A percentile compares a stretch with the other conserved stretches of the same genome.
Evolutionary conservation across 2,113 vertebrate genomes (phyloP).

Genomic region (Myrmecobius fasciatus): DNA sequence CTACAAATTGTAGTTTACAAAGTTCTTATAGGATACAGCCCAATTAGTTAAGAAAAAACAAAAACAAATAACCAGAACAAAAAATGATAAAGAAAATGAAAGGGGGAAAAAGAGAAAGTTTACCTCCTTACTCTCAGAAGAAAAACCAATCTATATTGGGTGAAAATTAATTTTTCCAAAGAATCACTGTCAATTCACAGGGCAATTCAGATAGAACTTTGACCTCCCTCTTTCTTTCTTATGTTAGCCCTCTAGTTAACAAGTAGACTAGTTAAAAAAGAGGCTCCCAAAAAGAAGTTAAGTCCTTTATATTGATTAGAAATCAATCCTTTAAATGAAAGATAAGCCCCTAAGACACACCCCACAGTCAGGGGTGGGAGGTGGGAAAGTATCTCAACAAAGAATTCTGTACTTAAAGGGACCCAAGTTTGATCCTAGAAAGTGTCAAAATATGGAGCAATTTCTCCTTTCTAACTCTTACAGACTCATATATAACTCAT

Average conservation of each 20-base stretch:
- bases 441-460: neutral
- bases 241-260: neutral
- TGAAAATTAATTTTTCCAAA: neutral
- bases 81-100: neutral
- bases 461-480: neutral
- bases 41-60: neutral
- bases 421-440: neutral
- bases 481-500: too few species aligned
- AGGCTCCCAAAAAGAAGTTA: neutral
- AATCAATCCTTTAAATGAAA: neutral
- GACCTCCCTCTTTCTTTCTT: neutral
- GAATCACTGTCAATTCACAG: neutral
- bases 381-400: neutral
- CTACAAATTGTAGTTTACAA: neutral
- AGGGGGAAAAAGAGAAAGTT: neutral
- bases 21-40: neutral
- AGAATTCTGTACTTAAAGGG: neutral
- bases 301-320: neutral
- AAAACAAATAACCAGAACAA: neutral
- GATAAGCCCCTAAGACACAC: neutral
- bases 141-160: neutral
- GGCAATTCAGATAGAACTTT: neutral
- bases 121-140: neutral
- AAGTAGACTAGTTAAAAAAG: neutral
- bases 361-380: neutral